Base-by-base conservation (phyloP, 2,797 vertebrate genomes). In the Cyclura pinguis region DNA sequence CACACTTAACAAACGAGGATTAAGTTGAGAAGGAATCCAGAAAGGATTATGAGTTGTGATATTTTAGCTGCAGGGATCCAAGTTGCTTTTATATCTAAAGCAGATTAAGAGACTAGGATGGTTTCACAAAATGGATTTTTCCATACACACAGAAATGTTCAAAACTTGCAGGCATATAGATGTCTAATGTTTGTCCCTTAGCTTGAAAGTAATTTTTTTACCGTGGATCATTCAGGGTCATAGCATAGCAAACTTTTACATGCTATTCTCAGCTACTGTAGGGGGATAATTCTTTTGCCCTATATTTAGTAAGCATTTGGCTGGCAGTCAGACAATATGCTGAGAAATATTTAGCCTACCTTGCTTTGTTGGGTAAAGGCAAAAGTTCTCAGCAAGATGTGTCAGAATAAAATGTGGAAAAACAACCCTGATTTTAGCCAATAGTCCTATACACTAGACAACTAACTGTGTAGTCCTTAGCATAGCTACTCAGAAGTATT, bases 251-350 rank as follows among this genome's bases (percentile, higher is more conserved):
- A 93, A 88, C 55, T 92, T 86, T 38, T 78, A 85, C 91, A 77
- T 84, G 91, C 69, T 91, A 73, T 93, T 95, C 93, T 94, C 92
- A 93, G 80, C 90, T 91, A 90, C 7, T 74, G 6, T 87, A 81
- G 93, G 91, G 92, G 67, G 27, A 91, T 89, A 80, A 92, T 76
- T 93, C 27, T 92, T 88, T 88, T 35, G 77, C 85, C 94, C 92
- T 93, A 10, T 95, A 93, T 96, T 93, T 93, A 95, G 85, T 77
- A 87, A 86, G 87, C 35, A 90, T 29, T 89, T 93, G 91, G 64
- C 55, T 93, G 92, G 74, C 94, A 72, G 72, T 95, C 88, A 92
- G 91, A 86, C 62, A 88, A 73, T 24, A 80, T 62, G 88, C 89
- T 35, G 24, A 91, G 78, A 62, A 55, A 88, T 73, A 85, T 59